phyloP scores from a whole-genome alignment of 2,797 vertebrate genomes.

The Epinephelus awoara region DNA sequence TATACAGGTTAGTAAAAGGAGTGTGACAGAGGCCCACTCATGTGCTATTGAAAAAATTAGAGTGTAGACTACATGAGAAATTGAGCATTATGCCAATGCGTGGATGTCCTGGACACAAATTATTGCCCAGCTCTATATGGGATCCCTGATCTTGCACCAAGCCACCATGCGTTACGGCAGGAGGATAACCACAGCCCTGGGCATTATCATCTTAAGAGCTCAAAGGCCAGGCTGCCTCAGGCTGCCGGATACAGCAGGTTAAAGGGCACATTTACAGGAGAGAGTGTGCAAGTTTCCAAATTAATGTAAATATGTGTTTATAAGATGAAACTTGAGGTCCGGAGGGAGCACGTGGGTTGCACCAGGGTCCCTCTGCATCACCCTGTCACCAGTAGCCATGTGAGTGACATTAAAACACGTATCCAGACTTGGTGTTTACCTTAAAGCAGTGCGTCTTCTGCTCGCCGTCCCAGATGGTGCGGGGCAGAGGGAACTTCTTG shows the following conservation, averaged over 20 bases:
- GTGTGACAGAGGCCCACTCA: no score
- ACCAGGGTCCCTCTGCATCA: not conserved
- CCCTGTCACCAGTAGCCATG: not conserved
- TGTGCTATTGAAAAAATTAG: not conserved
- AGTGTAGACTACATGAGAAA: not conserved
- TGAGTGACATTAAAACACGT: not conserved
- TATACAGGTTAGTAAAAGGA: not conserved
- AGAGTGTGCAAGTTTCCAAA: no score
- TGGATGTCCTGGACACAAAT: not conserved
- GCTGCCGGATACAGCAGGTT: slow-evolving; percentile 23
- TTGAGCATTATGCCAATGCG: not conserved
- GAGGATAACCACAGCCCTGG: slow-evolving; percentile 46
- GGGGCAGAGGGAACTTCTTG: slow-evolving; percentile 89
- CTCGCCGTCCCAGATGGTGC: slow-evolving; percentile 90
- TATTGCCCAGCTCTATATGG: not conserved
- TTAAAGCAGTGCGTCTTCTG: slow-evolving; percentile 91
- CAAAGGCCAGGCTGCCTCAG: slow-evolving; percentile 51
- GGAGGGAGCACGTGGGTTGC: not conserved
- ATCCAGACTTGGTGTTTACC: slow-evolving; percentile 64
- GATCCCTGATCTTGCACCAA: slow-evolving; percentile 17
- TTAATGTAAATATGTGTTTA: not conserved
- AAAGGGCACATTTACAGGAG: slow-evolving; percentile 10
- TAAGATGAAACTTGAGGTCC: not conserved
- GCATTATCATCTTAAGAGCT: slow-evolving; percentile 70
- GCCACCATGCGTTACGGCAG: not conserved